A percentile compares a stretch with the other conserved stretches of the same genome.
Evolutionary conservation across 2,888 invertebrate species (phyloP).

Genomic region (Tipula unca): DNA sequence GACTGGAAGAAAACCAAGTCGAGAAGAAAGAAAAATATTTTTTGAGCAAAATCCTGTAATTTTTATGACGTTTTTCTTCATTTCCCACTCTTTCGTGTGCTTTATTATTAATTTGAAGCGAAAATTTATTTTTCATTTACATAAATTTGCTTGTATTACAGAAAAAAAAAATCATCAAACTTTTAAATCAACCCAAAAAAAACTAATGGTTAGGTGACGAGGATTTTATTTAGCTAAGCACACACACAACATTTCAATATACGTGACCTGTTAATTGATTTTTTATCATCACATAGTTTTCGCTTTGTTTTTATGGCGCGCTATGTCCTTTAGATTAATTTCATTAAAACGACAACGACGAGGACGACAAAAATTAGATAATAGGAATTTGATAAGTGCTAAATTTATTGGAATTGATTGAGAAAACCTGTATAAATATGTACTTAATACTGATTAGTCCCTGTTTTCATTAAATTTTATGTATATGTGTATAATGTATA

Average conservation of each 20-base stretch:
- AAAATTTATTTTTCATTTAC: neutral
- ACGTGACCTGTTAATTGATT: slow-evolving; percentile 14
- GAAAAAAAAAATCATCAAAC: neutral
- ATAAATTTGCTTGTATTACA: neutral
- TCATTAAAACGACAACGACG: neutral
- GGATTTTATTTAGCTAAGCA: neutral
- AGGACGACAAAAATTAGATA: slow-evolving; percentile 2
- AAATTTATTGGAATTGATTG: slow-evolving; percentile 8
- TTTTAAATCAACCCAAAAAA: neutral
- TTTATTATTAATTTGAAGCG: neutral
- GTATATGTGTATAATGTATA: neutral
- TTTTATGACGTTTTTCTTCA: neutral
- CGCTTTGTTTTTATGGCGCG: neutral
- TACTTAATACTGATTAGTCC: neutral
- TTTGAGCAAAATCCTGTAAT: neutral
- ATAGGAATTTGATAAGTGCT: neutral
- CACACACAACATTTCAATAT: neutral
- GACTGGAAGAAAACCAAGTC: neutral
- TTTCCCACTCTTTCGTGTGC: neutral
- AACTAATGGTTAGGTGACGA: neutral
- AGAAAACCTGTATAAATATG: neutral
- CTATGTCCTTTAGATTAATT: neutral
- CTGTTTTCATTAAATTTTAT: neutral
- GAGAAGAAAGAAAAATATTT: neutral
- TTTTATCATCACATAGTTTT: neutral